Evolutionary conservation across 2,888 invertebrate genomes (phyloP).

Genomic region (Erebia ligea): DNA sequence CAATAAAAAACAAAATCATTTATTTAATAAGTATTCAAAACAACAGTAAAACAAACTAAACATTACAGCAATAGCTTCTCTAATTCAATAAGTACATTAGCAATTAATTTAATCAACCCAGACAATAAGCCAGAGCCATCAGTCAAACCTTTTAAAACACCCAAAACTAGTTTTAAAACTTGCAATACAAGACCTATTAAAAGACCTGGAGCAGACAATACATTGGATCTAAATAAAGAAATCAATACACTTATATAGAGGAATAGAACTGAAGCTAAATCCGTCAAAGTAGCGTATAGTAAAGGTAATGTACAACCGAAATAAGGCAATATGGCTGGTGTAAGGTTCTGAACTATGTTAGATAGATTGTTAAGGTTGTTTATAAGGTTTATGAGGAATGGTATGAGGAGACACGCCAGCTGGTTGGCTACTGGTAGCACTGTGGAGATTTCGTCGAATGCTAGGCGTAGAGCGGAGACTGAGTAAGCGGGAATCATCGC

Average conservation of each 20-base stretch:
- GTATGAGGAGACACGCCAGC: conserved; percentile 67
- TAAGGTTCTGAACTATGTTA: conserved; percentile 74
- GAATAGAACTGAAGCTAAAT: conserved; percentile 72
- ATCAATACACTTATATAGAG: conserved; percentile 73
- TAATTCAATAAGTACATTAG: conserved; percentile 65
- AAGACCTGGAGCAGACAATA: conserved; percentile 67
- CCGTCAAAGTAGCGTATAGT: conserved; percentile 71
- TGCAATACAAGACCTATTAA: conserved; percentile 62
- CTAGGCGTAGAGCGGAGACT: conserved; percentile 67
- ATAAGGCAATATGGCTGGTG: conserved; percentile 71
- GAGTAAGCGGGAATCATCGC: conserved; percentile 78
- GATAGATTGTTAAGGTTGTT: conserved; percentile 75
- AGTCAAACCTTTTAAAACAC: conserved; percentile 64
- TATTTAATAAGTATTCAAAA: conserved; percentile 34
- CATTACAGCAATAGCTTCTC: conserved; percentile 60
- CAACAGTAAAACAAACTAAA: conserved; percentile 34
- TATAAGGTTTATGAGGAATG: conserved; percentile 72
- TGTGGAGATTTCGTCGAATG: conserved; percentile 72
- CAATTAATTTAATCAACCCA: conserved; percentile 67
- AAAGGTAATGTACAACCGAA: conserved; percentile 74
- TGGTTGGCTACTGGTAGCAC: conserved; percentile 72
- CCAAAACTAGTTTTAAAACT: conserved; percentile 65
- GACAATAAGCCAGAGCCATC: conserved; percentile 66
- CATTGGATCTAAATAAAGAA: conserved; percentile 72
- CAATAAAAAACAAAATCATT: conserved; percentile 23